Evolutionary conservation across 1,140 invertebrate species (phyloP).

Genomic region (Apocrypta bakeri): DNA sequence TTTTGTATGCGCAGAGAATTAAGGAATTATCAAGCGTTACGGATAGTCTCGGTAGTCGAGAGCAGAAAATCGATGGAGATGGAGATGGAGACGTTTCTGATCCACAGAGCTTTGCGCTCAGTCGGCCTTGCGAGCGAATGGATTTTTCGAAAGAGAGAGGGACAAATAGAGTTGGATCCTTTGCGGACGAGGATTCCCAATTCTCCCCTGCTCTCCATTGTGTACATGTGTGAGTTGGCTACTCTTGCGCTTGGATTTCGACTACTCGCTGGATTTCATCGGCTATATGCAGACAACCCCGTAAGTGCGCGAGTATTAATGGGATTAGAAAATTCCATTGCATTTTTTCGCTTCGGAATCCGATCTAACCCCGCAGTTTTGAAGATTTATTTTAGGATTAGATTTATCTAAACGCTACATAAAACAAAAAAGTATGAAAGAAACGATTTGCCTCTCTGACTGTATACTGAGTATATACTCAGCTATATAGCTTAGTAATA

Average conservation of each 20-base stretch:
- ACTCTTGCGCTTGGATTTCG: background rate
- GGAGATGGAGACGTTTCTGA: background rate
- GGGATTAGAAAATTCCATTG: background rate
- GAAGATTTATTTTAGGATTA: too few relatives aligned
- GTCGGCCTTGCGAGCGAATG: background rate
- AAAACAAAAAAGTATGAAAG: too few relatives aligned
- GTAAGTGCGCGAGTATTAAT: background rate
- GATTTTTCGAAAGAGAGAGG: background rate
- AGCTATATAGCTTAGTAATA: too few relatives aligned
- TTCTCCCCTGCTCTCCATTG: too few relatives aligned
- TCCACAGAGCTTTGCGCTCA: background rate
- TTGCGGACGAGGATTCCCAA: too few relatives aligned
- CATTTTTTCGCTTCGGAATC: background rate
- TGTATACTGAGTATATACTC: too few relatives aligned
- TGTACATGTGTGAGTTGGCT: background rate
- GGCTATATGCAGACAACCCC: too few relatives aligned
- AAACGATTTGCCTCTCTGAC: too few relatives aligned
- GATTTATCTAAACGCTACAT: too few relatives aligned
- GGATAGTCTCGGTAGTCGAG: background rate
- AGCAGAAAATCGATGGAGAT: background rate
- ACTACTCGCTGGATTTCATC: background rate
- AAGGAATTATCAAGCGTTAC: background rate
- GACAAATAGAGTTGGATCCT: background rate
- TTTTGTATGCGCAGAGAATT: background rate
- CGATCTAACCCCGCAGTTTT: background rate